Evolutionary conservation across 2,797 vertebrate species (phyloP), one percentile per base, ranked within the genome.

Genomic region (Trachops cirrhosus): DNA sequence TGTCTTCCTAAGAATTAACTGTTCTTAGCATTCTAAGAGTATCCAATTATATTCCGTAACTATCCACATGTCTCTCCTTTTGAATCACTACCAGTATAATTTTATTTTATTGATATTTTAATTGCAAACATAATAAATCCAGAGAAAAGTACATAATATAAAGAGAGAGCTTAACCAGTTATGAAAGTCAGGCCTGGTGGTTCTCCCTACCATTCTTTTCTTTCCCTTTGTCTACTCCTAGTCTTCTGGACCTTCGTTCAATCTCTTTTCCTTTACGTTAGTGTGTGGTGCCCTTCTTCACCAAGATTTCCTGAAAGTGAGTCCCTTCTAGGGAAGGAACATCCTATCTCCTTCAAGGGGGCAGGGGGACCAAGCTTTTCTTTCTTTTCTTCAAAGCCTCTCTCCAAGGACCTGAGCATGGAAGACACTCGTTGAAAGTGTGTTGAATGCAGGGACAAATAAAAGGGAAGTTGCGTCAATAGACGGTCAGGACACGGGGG

Each of bases 1-100:
- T 91, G 44, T 79, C 80, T 91, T 93, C 37, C 21, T 77, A 48
- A 87, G 96, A 96, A 54, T 37, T 54, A 96, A 88, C 64, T 95
- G 24, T 94, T 18, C 14, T 92, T 86, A 74, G 29, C 73, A 89
- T 93, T 62, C 71, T 82, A 62, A 91, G 19, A 78, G 32, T 15
- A 67, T 68, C 44, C 9, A 78, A 24, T 87, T n/a, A 79, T 67
- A 93, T 95, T 91, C 34, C 46, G 57, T 95, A 82, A 77, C 44
- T 48, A 50, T 80, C 46, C 57, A 19, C n/a, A 26, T 74, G 21
- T 77, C 41, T 74, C 29, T 83, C 39, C 68, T 37, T 92, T 86
- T 64, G 77, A 41, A 94, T 11, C 32, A 89, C 86, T 93, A 85
- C 2, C 39, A 64, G 5, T 46, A 37, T 83, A 64, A 57, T 82